Evolutionary conservation across 2,797 vertebrate genomes (phyloP).

Genomic region (Tolypeutes matacus): DNA sequence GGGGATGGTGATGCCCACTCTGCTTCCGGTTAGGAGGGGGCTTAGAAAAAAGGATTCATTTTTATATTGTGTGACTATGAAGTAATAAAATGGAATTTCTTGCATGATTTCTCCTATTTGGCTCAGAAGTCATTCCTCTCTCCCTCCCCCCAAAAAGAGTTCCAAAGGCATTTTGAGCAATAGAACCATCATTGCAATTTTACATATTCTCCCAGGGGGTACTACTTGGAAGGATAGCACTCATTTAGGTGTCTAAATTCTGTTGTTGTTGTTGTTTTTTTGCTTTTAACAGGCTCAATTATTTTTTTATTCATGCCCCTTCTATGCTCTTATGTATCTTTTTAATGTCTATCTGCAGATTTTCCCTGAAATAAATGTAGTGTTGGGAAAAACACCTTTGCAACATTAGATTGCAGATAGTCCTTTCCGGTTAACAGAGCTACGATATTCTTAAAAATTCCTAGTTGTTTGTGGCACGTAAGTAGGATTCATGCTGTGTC

Average conservation of each 20-base stretch:
- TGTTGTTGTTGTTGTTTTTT: constrained; percentile 60
- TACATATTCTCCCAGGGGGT: not conserved
- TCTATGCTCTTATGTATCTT: constrained; percentile 54
- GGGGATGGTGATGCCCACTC: too few relatives aligned
- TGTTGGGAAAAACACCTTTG: constrained; percentile 44
- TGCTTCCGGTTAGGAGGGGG: too few relatives aligned
- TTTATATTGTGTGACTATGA: constrained; percentile 5
- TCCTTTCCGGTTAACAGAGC: constrained; percentile 55
- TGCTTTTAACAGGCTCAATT: constrained; percentile 73
- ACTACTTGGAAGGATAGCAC: not conserved
- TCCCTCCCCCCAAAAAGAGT: not conserved
- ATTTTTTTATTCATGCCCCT: constrained; percentile 67
- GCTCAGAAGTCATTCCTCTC: constrained; percentile 30
- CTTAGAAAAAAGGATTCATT: not conserved
- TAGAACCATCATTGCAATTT: not conserved
- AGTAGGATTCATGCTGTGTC: not conserved
- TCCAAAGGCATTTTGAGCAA: constrained; percentile 39
- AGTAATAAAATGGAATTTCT: constrained; percentile 47
- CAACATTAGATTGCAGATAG: constrained; percentile 13
- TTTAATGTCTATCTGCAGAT: constrained; percentile 60
- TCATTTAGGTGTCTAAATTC: constrained; percentile 69
- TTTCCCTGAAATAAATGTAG: constrained; percentile 68
- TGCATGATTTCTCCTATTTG: not conserved
- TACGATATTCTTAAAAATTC: constrained; percentile 52
- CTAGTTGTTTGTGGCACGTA: constrained; percentile 7